A percentile compares a stretch with the other conserved stretches of the same genome.
Conservation (phyloP, 2,888 invertebrate species). For the Zhuqinia jingwanae region DNA sequence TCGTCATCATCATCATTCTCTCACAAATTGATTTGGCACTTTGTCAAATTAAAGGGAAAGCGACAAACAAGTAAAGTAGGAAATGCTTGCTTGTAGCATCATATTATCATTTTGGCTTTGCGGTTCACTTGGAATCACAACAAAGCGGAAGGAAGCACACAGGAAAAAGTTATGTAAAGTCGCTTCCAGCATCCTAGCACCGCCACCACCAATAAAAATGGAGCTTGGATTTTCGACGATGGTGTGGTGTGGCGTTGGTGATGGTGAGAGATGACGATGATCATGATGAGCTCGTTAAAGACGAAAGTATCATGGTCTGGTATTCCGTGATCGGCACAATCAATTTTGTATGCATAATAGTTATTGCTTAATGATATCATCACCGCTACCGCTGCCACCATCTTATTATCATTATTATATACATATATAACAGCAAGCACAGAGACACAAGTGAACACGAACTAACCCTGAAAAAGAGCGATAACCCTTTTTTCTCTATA, state of each 20-base stretch:
- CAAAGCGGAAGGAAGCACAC: conserved; percentile 8
- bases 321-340: conserved; percentile 39
- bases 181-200: conserved; percentile 38
- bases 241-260: conserved; percentile 2
- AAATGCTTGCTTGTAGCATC: background rate
- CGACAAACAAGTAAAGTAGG: conserved; percentile 50
- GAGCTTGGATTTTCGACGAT: conserved; percentile 37
- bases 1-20: conserved; percentile 25
- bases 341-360: conserved; percentile 61
- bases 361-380: conserved; percentile 66
- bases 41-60: conserved; percentile 69
- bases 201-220: conserved; percentile 3
- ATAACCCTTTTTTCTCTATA: conserved; percentile 27
- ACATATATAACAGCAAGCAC: no score
- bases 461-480: conserved; percentile 33
- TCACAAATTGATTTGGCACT: conserved; percentile 57
- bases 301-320: conserved; percentile 55
- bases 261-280: conserved; percentile 15
- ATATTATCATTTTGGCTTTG: conserved; percentile 40
- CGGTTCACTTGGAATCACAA: conserved; percentile 59
- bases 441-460: background rate
- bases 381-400: conserved; percentile 25
- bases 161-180: conserved; percentile 37
- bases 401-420: conserved; percentile 54
- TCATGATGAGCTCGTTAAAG: conserved; percentile 69